A percentile compares a stretch with the other conserved stretches of the same genome.
phyloP scores from a whole-genome alignment of 2,113 vertebrate genomes.

The Xenopus borealis region DNA sequence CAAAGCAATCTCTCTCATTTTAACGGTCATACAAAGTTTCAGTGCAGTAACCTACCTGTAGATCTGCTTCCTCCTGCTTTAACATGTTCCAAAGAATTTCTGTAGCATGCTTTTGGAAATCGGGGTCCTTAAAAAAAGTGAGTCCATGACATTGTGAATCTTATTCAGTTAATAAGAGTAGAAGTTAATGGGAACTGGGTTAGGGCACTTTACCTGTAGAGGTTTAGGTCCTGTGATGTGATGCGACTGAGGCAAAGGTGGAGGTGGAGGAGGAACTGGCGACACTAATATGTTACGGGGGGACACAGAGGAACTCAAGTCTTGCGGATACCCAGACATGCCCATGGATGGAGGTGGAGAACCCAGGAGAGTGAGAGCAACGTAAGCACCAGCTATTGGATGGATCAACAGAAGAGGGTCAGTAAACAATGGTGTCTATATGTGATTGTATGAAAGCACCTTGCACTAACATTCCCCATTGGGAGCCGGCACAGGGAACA shows the following conservation, averaged over 20 bases:
- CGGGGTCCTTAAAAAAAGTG: conserved; percentile 68
- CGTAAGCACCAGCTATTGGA: conserved; percentile 78
- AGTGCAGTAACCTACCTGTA: conserved; percentile 72
- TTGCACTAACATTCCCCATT: too few relatives aligned
- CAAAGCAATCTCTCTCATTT: too few relatives aligned
- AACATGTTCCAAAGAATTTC: conserved; percentile 91
- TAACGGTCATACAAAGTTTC: too few relatives aligned
- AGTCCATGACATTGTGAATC: neutral
- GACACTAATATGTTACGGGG: conserved; percentile 55
- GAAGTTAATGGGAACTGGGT: neutral
- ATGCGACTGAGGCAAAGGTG: conserved; percentile 65
- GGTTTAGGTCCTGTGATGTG: conserved; percentile 85
- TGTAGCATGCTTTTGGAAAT: conserved; percentile 85
- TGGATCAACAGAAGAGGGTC: too few relatives aligned
- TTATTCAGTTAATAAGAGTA: too few relatives aligned
- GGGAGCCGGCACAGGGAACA: too few relatives aligned
- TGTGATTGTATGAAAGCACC: too few relatives aligned
- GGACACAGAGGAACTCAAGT: conserved; percentile 51
- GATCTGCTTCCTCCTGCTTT: conserved; percentile 85
- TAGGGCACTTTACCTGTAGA: conserved; percentile 67
- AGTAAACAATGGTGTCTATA: too few relatives aligned
- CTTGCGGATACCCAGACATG: conserved; percentile 53
- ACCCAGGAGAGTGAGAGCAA: conserved; percentile 85
- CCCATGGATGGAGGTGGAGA: conserved; percentile 61
- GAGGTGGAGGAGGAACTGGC: conserved; percentile 67